These are phyloP conservation scores for Chymomyza caudatula DNA, from an alignment of 2,888 invertebrate species.

Conservation along the genomic window DNA sequence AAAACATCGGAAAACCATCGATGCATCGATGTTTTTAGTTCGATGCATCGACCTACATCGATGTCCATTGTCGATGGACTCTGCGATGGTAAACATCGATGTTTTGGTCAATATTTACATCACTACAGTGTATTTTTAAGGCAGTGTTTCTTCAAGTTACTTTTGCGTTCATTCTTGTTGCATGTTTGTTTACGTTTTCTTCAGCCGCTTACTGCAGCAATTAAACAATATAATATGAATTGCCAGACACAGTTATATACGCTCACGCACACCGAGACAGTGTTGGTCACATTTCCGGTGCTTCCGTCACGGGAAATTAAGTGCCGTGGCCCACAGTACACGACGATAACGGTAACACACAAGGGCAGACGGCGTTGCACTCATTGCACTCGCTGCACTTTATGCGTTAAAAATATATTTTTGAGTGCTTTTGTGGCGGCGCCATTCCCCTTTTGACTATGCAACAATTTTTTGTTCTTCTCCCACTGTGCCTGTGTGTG, in stretches of 20 bases:
- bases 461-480: slow-evolving; percentile 37
- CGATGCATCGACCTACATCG: too few relatives aligned
- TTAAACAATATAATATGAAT: slow-evolving; percentile 44
- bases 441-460: slow-evolving; percentile 41
- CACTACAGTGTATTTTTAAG: too few relatives aligned
- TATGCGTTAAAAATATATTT: slow-evolving; percentile 50
- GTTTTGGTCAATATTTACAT: too few relatives aligned
- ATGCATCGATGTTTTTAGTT: too few relatives aligned
- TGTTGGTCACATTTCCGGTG: slow-evolving; percentile 19
- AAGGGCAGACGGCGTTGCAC: background rate
- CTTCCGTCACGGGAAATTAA: slow-evolving; percentile 16
- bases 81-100: too few relatives aligned
- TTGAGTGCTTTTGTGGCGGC: slow-evolving; percentile 55
- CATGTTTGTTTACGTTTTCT: background rate
- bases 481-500: slow-evolving; percentile 3
- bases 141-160: slow-evolving; percentile 18
- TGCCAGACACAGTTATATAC: slow-evolving; percentile 1
- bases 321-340: slow-evolving; percentile 3
- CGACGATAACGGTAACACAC: too few relatives aligned
- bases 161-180: background rate
- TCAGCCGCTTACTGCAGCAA: slow-evolving; percentile 21
- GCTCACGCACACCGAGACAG: background rate
- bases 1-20: too few relatives aligned
- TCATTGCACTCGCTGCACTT: slow-evolving; percentile 48
- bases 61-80: too few relatives aligned